Evolutionary conservation across 2,888 invertebrate species (phyloP).

Genomic region (Pharmacophagus antenor): DNA sequence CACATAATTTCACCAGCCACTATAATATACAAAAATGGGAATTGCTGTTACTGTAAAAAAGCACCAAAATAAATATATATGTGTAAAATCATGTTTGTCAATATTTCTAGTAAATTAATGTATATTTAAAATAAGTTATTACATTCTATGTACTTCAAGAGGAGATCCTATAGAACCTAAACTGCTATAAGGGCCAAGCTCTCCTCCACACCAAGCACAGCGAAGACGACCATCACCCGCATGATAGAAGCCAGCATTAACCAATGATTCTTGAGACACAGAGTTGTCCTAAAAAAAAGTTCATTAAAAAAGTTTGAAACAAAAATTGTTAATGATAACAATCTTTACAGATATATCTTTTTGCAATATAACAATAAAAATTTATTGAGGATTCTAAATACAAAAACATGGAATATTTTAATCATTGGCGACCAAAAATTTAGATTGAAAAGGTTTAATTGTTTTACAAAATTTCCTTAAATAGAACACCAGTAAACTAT

Average conservation of each 20-base stretch:
- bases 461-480: too few species aligned
- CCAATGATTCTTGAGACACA: slow-evolving; percentile 86
- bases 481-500: too few species aligned
- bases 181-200: slow-evolving; percentile 83
- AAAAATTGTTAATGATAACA: too few species aligned
- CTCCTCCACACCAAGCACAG: slow-evolving; percentile 91
- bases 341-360: too few species aligned
- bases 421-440: too few species aligned
- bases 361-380: background rate
- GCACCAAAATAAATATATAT: too few species aligned
- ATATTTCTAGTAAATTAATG: slow-evolving; percentile 1
- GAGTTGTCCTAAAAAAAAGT: slow-evolving; percentile 65
- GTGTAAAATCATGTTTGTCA: too few species aligned
- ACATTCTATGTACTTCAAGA: slow-evolving; percentile 83
- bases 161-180: slow-evolving; percentile 83
- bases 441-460: too few species aligned
- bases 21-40: too few species aligned
- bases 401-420: background rate
- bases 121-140: slow-evolving; percentile 36
- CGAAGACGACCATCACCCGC: slow-evolving; percentile 84
- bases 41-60: too few species aligned
- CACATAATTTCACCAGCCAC: too few species aligned
- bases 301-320: too few species aligned
- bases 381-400: background rate
- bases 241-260: slow-evolving; percentile 92